Evolutionary conservation across 2,113 vertebrate species (phyloP), one percentile per base, ranked within the genome.

Genomic region (Nannospalax galili): DNA sequence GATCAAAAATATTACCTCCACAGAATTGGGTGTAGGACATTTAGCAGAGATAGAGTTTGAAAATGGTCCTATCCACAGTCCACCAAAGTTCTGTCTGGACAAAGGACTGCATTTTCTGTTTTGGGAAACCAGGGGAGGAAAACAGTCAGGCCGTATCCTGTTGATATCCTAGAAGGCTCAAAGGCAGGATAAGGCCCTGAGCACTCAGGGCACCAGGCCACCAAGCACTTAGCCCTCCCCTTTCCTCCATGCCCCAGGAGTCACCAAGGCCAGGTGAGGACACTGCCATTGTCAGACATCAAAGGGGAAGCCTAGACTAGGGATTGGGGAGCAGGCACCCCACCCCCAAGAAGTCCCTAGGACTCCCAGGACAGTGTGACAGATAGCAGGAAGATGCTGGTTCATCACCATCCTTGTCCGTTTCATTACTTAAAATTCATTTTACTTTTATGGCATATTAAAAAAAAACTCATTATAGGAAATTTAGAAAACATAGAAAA

Each of bases 101-200:
- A 97, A 93, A 95, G 67, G 37, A 28, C 32, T 4, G 62, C 24
- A 40, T 88, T 96, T 85, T 60, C 24, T 96, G 37, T 93, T 97
- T 84, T 40, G 80, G 77, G 78, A 94, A 93, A 87, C 45, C 37
- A 82, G 81, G 88, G 73, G 79, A 97, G 90, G 67, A 96, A 96
- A 97, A 45, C 24, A 79, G 86, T 90, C 35, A 62, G 95, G 90
- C 11, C 48, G 58, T 40, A 95, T 94, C 97, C 97, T 97, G 97
- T 94, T 94, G 96, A 97, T 97, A 95, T 64, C 56, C 84, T 60
- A 67, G 92, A 89, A 91, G 78, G 84, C 64, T 97, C 93, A 95
- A 96, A 88, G 88, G 84, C 97, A 97, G 97, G 97, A 97, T 97
- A 90, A 97, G 84, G 87, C 60, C 65, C 58, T 48, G 20, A 92